Evolutionary conservation across 2,113 vertebrate genomes (phyloP).

Genomic region (Potamarius usumacintae): DNA sequence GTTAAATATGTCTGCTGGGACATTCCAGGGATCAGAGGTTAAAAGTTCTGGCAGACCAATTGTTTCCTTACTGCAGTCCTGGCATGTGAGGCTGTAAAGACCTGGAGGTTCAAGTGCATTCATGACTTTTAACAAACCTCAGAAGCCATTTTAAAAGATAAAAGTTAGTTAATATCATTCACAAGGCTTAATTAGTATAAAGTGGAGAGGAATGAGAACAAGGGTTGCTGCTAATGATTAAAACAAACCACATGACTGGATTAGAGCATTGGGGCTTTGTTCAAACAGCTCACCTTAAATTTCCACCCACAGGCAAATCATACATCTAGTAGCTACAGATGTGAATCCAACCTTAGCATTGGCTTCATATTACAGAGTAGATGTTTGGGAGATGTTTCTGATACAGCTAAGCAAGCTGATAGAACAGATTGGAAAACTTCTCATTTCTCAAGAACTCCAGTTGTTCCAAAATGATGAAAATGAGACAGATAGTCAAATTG

Average conservation of each 20-base stretch:
- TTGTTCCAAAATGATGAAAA: neutral
- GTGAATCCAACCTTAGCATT: neutral
- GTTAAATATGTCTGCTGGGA: conserved; percentile 28
- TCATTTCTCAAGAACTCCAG: neutral
- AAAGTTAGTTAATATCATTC: neutral
- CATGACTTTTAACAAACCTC: neutral
- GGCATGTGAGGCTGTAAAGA: neutral
- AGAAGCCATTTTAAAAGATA: neutral
- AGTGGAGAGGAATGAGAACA: conserved; percentile 23
- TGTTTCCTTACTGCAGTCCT: conserved; percentile 10
- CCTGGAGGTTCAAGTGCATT: neutral
- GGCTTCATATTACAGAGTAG: neutral
- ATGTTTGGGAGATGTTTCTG: neutral
- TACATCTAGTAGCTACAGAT: conserved; percentile 41
- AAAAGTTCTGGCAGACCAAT: conserved; percentile 9
- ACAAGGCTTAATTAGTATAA: conserved; percentile 28
- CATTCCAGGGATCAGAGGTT: conserved; percentile 61
- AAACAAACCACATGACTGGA: conserved; percentile 23
- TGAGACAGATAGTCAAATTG: neutral
- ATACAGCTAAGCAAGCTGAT: neutral
- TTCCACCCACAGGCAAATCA: conserved; percentile 37
- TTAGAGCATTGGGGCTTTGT: conserved; percentile 20
- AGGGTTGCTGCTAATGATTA: conserved; percentile 22
- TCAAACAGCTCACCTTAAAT: conserved; percentile 41
- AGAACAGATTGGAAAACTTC: neutral